A percentile compares a stretch with the other conserved stretches of the same genome.
phyloP scores from a whole-genome alignment of 2,113 vertebrate species.

The Pelvicachromis taeniatus region DNA sequence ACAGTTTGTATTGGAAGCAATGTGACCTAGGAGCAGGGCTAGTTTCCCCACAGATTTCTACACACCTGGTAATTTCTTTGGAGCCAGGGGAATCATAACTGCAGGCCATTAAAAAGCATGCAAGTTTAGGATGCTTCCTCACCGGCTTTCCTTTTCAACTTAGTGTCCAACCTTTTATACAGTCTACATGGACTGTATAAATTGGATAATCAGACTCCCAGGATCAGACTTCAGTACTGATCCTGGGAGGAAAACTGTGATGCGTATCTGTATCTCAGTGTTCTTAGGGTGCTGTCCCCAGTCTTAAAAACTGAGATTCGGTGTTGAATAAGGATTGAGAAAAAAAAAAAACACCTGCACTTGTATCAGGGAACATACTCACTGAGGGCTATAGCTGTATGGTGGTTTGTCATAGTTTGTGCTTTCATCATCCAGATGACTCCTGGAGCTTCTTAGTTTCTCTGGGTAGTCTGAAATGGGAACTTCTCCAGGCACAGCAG shows the following conservation, averaged over 20 bases:
- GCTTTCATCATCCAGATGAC: constrained; percentile 68
- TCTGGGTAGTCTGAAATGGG: constrained; percentile 68
- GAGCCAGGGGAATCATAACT: neutral
- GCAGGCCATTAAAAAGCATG: neutral
- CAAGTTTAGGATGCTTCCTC: neutral
- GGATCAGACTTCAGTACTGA: neutral
- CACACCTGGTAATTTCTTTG: neutral
- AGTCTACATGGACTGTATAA: no score
- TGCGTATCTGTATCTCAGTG: neutral
- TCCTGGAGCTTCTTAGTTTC: constrained; percentile 69
- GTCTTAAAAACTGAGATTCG: neutral
- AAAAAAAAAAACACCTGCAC: neutral
- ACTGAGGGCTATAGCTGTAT: constrained; percentile 51
- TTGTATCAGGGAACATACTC: constrained; percentile 25
- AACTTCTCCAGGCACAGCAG: constrained; percentile 38
- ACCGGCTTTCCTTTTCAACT: neutral
- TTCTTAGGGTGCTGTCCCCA: neutral
- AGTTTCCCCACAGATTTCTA: neutral
- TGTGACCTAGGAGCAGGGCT: neutral
- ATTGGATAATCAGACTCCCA: neutral
- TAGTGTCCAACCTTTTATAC: neutral
- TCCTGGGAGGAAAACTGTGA: neutral
- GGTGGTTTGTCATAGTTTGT: constrained; percentile 67
- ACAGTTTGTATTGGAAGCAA: neutral
- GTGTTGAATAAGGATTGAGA: neutral